Evolutionary conservation across 1,140 invertebrate species (phyloP).

Genomic region (Cataglyphis hispanica): DNA sequence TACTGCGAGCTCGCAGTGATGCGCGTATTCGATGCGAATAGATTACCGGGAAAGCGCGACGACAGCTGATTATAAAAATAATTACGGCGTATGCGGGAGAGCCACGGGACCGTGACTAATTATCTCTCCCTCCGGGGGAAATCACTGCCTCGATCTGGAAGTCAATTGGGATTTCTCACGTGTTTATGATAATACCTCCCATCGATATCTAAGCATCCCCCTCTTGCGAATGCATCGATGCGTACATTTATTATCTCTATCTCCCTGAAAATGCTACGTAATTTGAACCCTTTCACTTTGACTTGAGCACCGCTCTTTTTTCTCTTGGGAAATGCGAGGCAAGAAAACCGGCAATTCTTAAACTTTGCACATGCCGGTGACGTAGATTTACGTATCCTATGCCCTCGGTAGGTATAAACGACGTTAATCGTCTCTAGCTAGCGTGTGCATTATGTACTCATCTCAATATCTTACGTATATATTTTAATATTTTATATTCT

Average conservation of each 20-base stretch:
- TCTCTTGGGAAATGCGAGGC: neutral
- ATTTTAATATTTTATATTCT: no score
- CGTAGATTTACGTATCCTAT: conserved; percentile 44
- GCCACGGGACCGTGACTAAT: conserved; percentile 73
- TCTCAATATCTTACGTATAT: neutral
- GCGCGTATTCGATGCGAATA: conserved; percentile 57
- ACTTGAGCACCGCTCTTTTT: conserved; percentile 1
- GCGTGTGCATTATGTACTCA: neutral
- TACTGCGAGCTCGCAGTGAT: conserved; percentile 17
- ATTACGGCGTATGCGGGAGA: conserved; percentile 56
- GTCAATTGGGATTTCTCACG: conserved; percentile 60
- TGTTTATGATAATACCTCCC: conserved; percentile 59
- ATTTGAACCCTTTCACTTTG: conserved; percentile 18
- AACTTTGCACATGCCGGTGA: conserved; percentile 45
- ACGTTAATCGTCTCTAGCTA: conserved; percentile 39
- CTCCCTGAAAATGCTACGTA: neutral
- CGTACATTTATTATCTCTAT: neutral
- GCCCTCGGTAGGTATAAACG: neutral
- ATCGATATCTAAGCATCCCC: conserved; percentile 57
- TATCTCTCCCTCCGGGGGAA: conserved; percentile 54
- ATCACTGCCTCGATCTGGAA: conserved; percentile 63
- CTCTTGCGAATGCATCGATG: conserved; percentile 18
- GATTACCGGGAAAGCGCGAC: conserved; percentile 75
- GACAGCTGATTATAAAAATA: conserved; percentile 76
- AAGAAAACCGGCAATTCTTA: conserved; percentile 39